These are phyloP conservation scores for Gisinianus flammeolus DNA, from an alignment of 2,888 invertebrate genomes.

Conservation along the genomic window DNA sequence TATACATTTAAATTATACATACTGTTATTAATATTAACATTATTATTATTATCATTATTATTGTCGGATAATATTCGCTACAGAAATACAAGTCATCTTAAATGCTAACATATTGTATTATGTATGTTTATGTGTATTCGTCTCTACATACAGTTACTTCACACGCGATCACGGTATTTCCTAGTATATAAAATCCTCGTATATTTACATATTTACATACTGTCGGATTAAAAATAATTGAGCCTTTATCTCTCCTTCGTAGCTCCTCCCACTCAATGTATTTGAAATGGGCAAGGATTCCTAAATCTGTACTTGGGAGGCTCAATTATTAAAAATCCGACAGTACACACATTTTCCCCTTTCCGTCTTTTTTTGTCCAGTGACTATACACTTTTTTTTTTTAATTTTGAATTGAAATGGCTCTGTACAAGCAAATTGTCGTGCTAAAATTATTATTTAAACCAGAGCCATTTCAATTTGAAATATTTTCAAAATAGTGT, in stretches of 20 bases:
- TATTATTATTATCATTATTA: too few relatives aligned
- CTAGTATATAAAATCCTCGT: neutral
- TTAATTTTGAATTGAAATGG: neutral
- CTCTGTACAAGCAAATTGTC: constrained; percentile 32
- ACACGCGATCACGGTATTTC: neutral
- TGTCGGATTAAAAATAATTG: too few relatives aligned
- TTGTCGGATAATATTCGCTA: neutral
- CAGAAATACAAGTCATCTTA: neutral
- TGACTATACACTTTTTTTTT: too few relatives aligned
- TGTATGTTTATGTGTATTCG: neutral
- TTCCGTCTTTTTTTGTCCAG: too few relatives aligned
- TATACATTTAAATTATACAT: neutral
- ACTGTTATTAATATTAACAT: too few relatives aligned
- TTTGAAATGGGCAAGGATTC: too few relatives aligned
- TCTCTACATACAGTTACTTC: neutral
- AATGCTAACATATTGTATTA: neutral
- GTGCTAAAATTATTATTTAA: constrained; percentile 33
- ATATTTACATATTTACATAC: neutral
- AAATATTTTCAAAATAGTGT: neutral
- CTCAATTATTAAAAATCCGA: too few relatives aligned
- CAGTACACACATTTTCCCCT: too few relatives aligned
- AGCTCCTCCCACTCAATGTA: too few relatives aligned
- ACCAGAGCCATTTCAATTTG: constrained; percentile 20
- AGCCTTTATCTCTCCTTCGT: too few relatives aligned
- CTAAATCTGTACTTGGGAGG: too few relatives aligned